These are phyloP conservation scores for Tyria jacobaeae DNA, from an alignment of 2,888 invertebrate genomes.

Conservation along the genomic window DNA sequence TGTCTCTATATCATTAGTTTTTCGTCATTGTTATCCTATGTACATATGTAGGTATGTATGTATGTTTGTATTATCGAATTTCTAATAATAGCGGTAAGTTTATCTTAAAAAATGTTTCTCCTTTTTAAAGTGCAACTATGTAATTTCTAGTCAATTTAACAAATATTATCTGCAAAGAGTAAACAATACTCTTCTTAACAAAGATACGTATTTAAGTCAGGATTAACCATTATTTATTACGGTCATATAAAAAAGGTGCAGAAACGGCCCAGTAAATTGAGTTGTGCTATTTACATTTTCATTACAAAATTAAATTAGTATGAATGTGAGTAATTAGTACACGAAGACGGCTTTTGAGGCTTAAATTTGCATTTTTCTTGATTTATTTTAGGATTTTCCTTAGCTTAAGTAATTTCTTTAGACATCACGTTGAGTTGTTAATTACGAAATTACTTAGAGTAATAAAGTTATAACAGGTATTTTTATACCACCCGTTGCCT, in stretches of 20 bases:
- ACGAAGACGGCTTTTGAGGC: constrained; percentile 16
- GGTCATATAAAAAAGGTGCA: constrained; percentile 55
- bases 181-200: constrained; percentile 44
- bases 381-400: constrained; percentile 17
- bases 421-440: constrained; percentile 15
- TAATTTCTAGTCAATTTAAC: constrained; percentile 42
- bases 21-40: too few species aligned
- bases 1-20: too few species aligned
- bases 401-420: constrained; percentile 14
- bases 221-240: constrained; percentile 58
- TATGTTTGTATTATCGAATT: too few species aligned
- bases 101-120: too few species aligned
- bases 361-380: constrained; percentile 24
- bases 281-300: constrained; percentile 46
- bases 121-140: constrained; percentile 16
- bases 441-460: constrained; percentile 10
- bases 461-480: constrained; percentile 6
- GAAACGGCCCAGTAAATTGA: constrained; percentile 40
- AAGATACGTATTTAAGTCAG: constrained; percentile 48
- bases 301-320: constrained; percentile 48
- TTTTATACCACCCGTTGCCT: neutral
- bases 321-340: constrained; percentile 38
- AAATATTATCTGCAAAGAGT: constrained; percentile 43
- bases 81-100: too few species aligned
- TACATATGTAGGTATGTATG: too few species aligned